These are phyloP conservation scores for Stichodactyla helianthus DNA, from an alignment of 64 coral and sea anemone species.

Conservation along the genomic window DNA sequence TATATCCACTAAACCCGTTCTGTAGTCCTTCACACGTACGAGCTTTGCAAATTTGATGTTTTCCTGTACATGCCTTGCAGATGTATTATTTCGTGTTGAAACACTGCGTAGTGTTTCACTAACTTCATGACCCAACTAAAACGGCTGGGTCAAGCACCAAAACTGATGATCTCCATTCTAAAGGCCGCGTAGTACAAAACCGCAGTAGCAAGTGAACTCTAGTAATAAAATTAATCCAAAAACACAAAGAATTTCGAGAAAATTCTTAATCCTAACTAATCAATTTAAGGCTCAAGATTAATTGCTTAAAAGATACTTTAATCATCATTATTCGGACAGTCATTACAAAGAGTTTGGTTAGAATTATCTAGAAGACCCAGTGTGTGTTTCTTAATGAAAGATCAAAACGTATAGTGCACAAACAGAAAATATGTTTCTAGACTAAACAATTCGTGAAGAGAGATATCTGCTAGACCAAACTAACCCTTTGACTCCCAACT, in stretches of 20 bases:
- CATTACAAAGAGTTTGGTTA: background rate
- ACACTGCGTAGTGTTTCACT: background rate
- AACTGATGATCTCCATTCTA: background rate
- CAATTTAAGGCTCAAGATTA: background rate
- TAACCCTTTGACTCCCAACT: background rate
- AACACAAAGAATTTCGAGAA: background rate
- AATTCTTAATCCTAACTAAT: background rate
- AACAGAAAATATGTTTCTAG: background rate
- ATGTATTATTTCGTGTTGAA: background rate
- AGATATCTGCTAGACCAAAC: conserved; percentile 5
- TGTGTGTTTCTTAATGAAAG: background rate
- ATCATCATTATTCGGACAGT: background rate
- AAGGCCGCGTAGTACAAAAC: background rate
- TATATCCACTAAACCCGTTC: background rate
- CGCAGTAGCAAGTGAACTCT: no score
- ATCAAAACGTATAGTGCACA: background rate
- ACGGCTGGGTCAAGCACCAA: background rate
- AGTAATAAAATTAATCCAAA: background rate
- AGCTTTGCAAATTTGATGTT: background rate
- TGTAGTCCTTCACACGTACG: background rate
- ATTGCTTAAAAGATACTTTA: background rate
- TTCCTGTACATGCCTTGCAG: background rate
- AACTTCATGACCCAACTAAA: background rate
- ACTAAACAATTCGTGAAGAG: background rate
- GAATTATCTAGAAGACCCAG: background rate